Evolutionary conservation across 2,888 invertebrate species (phyloP).

Genomic region (Papilio demoleus): DNA sequence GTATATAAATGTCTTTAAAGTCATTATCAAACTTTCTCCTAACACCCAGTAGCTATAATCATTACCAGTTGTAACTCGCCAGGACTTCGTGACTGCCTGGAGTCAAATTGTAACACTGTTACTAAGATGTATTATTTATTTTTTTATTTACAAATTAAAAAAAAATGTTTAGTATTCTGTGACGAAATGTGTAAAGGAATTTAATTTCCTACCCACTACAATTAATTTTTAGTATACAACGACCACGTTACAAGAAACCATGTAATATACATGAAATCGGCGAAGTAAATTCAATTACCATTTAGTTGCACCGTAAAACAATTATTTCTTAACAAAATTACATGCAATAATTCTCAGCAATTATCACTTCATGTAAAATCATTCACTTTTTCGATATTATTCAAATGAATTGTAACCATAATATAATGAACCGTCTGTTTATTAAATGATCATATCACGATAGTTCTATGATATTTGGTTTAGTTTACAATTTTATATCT

Average conservation of each 20-base stretch:
- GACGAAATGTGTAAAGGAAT: no score
- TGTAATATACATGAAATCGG: not conserved
- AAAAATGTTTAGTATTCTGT: no score
- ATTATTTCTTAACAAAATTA: constrained; percentile 28
- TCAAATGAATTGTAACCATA: constrained; percentile 24
- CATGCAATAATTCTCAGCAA: constrained; percentile 34
- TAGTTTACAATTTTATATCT: not conserved
- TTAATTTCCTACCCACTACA: not conserved
- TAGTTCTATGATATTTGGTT: constrained; percentile 26
- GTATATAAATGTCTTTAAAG: not conserved
- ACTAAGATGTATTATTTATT: constrained; percentile 13
- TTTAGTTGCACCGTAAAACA: constrained; percentile 6
- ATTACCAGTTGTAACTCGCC: not conserved
- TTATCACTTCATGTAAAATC: constrained; percentile 23
- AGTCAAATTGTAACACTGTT: not conserved
- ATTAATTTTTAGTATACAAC: not conserved
- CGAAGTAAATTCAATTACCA: constrained; percentile 18
- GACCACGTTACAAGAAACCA: not conserved
- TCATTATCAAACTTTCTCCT: not conserved
- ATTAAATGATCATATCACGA: not conserved
- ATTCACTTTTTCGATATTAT: constrained; percentile 7
- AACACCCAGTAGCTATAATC: constrained; percentile 8
- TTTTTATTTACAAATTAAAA: not conserved
- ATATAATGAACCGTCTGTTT: not conserved
- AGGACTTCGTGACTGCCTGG: not conserved